Conservation (phyloP, 2,888 invertebrate species). For the Diarsia brunnea region DNA sequence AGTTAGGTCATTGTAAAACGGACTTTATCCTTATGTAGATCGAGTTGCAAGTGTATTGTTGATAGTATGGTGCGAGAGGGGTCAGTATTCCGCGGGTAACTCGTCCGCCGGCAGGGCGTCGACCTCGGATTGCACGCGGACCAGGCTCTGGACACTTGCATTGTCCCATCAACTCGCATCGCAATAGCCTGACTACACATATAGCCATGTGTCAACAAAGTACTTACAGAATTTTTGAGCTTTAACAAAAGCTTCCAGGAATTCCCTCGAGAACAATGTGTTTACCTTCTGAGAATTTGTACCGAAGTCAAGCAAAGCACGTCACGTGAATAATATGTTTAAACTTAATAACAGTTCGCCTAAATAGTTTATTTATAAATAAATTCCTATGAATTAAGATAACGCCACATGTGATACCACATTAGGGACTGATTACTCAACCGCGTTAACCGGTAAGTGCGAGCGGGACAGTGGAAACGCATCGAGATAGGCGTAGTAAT, state of each 20-base stretch:
- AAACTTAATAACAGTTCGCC: conserved; percentile 9
- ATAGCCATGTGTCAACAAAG: conserved; percentile 23
- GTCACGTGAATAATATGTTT: conserved; percentile 26
- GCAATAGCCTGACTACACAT: conserved; percentile 73
- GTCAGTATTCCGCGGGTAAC: conserved; percentile 85
- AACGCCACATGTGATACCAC: conserved; percentile 42
- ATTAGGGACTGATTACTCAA: conserved; percentile 61
- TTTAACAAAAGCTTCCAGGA: conserved; percentile 25
- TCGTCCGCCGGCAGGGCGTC: conserved; percentile 80
- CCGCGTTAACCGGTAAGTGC: conserved; percentile 49
- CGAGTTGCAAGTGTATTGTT: conserved; percentile 72
- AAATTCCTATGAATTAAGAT: conserved; percentile 53
- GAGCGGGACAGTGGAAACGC: conserved; percentile 58
- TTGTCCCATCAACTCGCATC: conserved; percentile 76
- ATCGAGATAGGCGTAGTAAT: conserved; percentile 66
- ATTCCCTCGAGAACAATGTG: conserved; percentile 8
- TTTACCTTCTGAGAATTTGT: conserved; percentile 13
- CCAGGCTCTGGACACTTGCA: conserved; percentile 77
- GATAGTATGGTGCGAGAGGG: conserved; percentile 73
- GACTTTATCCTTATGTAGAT: conserved; percentile 68
- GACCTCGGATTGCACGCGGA: conserved; percentile 81
- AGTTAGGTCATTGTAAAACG: conserved; percentile 60
- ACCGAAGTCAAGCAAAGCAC: conserved; percentile 11
- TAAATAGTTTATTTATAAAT: conserved; percentile 35
- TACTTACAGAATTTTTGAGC: conserved; percentile 20